Conservation (phyloP, 2,888 invertebrate genomes). For the Euzetes globulus region DNA sequence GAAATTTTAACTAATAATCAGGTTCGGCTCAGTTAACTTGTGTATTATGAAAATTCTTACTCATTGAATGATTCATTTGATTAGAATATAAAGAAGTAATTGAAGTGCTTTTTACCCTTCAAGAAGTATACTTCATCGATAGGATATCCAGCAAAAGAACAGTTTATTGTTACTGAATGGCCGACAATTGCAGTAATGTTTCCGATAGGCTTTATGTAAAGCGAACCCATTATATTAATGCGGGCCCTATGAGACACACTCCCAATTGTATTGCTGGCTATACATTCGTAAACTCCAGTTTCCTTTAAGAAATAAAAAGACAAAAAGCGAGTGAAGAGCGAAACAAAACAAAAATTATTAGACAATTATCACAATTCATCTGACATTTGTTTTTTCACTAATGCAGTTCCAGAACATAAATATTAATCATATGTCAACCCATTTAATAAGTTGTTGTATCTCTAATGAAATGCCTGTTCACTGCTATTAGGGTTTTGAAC, state of each 20-base stretch:
- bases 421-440: no score
- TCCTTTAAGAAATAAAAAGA: conserved; percentile 19
- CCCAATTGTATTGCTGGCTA: conserved; percentile 25
- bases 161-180: conserved; percentile 30
- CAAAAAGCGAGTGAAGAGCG: neutral
- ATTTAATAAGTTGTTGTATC: no score
- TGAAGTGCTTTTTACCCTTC: conserved; percentile 26
- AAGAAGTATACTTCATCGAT: conserved; percentile 36
- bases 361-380: neutral
- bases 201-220: conserved; percentile 34
- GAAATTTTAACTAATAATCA: no score
- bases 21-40: no score
- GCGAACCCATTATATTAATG: conserved; percentile 37
- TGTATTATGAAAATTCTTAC: no score
- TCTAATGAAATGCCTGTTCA: no score
- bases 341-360: neutral
- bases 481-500: no score
- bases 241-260: conserved; percentile 33
- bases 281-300: conserved; percentile 32
- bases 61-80: no score
- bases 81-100: neutral
- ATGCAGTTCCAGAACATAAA: no score
- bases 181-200: conserved; percentile 36
- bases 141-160: conserved; percentile 37
- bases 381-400: neutral